Evolutionary conservation across 1,140 invertebrate genomes (phyloP).

Genomic region (Drosophila kepulauana): DNA sequence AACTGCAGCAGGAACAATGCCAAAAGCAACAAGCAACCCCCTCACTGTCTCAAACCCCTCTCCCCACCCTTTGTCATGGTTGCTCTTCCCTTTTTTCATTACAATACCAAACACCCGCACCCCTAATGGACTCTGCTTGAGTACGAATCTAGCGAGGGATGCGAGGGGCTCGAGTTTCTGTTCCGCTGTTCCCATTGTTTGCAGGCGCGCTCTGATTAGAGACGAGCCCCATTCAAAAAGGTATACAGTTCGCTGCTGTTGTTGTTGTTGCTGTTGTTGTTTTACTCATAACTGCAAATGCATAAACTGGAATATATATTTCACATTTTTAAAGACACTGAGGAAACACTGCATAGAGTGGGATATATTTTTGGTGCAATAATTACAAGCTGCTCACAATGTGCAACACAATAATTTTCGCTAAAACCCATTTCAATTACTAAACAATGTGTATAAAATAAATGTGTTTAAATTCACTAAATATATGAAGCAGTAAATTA

Average conservation of each 20-base stretch:
- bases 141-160: constrained; percentile 10
- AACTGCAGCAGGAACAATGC: constrained; percentile 75
- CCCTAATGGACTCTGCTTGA: constrained; percentile 31
- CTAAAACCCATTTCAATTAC: neutral
- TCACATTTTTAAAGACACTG: constrained; percentile 13
- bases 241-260: constrained; percentile 33
- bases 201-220: constrained; percentile 81
- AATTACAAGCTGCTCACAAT: neutral
- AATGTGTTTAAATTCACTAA: too few relatives aligned
- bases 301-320: constrained; percentile 35
- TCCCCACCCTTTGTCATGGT: neutral
- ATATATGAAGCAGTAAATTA: too few relatives aligned
- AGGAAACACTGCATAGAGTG: neutral
- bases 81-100: constrained; percentile 58
- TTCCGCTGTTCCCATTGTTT: constrained; percentile 66
- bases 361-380: neutral
- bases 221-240: constrained; percentile 59
- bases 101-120: constrained; percentile 42
- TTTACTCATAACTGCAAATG: constrained; percentile 35
- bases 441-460: neutral
- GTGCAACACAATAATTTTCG: neutral
- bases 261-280: constrained; percentile 6
- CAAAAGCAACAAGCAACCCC: constrained; percentile 74
- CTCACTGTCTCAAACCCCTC: constrained; percentile 14
- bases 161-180: constrained; percentile 3